Evolutionary conservation across 2,888 invertebrate species (phyloP).

Genomic region (Beris chalybata): DNA sequence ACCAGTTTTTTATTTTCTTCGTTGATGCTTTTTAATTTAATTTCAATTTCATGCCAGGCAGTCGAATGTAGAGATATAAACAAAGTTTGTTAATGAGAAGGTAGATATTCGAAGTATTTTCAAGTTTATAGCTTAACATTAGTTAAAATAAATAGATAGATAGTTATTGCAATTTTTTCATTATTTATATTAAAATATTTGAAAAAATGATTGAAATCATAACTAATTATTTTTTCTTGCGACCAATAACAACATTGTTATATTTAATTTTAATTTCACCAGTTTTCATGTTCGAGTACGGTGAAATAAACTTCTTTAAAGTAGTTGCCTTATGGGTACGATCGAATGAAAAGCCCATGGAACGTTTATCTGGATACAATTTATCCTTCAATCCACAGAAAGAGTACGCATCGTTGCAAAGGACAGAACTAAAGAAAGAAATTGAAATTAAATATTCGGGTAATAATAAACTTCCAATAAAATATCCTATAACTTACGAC

Average conservation of each 20-base stretch:
- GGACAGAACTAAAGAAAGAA: slow-evolving; percentile 15
- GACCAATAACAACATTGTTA: slow-evolving; percentile 51
- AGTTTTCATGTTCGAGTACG: slow-evolving; percentile 69
- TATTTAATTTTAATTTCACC: slow-evolving; percentile 66
- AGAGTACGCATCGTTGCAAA: slow-evolving; percentile 67
- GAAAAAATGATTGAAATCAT: too few species aligned
- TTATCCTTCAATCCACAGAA: slow-evolving; percentile 72
- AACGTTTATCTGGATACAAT: slow-evolving; percentile 66
- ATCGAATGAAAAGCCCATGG: slow-evolving; percentile 68
- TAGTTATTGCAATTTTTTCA: too few species aligned
- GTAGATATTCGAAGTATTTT: too few species aligned
- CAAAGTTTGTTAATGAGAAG: too few species aligned
- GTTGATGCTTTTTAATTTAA: too few species aligned
- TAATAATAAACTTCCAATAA: background rate
- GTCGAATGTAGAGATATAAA: too few species aligned
- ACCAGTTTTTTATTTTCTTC: too few species aligned
- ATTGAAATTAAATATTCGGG: background rate
- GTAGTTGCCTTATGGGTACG: slow-evolving; percentile 47
- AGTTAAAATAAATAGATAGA: too few species aligned
- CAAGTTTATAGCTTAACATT: too few species aligned
- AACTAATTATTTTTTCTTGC: background rate
- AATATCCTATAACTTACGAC: slow-evolving; percentile 23
- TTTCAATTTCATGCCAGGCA: too few species aligned
- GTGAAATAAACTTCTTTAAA: slow-evolving; percentile 69
- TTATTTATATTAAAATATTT: too few species aligned